phyloP scores from a whole-genome alignment of 1,140 invertebrate species.

The Stegodyphus mimosarum region DNA sequence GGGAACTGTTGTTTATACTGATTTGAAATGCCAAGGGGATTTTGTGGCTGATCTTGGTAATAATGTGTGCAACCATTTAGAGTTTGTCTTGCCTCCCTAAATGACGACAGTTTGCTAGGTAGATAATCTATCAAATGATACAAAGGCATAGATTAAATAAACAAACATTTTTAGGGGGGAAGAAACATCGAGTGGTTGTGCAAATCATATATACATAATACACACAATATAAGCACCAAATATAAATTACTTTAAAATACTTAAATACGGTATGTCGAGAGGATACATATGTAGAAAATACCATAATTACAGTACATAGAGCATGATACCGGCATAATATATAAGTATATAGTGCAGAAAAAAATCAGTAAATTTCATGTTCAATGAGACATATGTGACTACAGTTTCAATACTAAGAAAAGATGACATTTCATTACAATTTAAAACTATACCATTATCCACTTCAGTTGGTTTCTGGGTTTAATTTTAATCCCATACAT shows the following conservation, averaged over 20 bases:
- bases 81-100: slow-evolving; percentile 29
- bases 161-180: no score
- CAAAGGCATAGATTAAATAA: background rate
- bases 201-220: no score
- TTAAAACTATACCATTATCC: no score
- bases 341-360: background rate
- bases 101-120: background rate
- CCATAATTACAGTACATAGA: background rate
- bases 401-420: no score
- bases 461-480: no score
- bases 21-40: slow-evolving; percentile 19
- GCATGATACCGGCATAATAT: background rate
- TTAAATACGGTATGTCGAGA: background rate
- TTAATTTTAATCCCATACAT: no score
- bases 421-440: no score
- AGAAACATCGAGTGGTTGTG: no score
- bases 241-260: background rate
- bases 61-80: slow-evolving; percentile 39
- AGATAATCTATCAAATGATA: background rate
- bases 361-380: background rate
- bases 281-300: background rate
- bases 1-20: slow-evolving; percentile 47
- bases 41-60: slow-evolving; percentile 34
- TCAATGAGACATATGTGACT: no score
- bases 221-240: background rate